Percentiles rank a stretch among this genome's conserved stretches.
Evolutionary conservation across 1,140 invertebrate genomes (phyloP).

Genomic region (Calycopis cecrops): DNA sequence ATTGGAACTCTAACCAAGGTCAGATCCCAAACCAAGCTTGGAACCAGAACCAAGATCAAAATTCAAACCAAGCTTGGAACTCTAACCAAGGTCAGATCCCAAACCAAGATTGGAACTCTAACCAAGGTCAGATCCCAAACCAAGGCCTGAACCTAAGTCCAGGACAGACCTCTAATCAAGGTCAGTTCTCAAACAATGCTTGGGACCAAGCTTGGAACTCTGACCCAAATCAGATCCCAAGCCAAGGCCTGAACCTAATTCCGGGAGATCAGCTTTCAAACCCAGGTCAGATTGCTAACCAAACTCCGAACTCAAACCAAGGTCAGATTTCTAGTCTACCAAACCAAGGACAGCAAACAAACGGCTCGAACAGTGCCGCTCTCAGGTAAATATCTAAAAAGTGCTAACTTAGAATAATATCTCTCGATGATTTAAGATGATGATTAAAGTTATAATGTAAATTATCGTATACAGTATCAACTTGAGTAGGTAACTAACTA

Average conservation of each 20-base stretch:
- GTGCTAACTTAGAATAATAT: too few species aligned
- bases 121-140: constrained; percentile 21
- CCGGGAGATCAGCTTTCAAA: too few species aligned
- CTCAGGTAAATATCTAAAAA: too few species aligned
- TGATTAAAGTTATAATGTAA: too few species aligned
- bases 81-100: constrained; percentile 25
- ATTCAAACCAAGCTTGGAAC: too few species aligned
- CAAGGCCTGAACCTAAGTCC: too few species aligned
- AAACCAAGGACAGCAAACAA: constrained; percentile 18
- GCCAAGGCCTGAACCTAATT: constrained; percentile 27
- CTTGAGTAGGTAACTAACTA: too few species aligned
- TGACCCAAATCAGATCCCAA: constrained; percentile 15
- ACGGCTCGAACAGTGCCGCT: too few species aligned
- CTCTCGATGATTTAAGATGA: too few species aligned
- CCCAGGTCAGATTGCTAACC: constrained; percentile 19
- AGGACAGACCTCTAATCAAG: constrained; percentile 21
- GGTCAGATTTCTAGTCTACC: constrained; percentile 25
- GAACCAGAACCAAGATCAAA: constrained; percentile 18
- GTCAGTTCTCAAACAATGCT: constrained; percentile 22
- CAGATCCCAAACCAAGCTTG: constrained; percentile 16
- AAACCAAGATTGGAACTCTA: too few species aligned
- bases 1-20: constrained; percentile 22
- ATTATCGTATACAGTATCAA: too few species aligned
- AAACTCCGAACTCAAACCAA: constrained; percentile 25
- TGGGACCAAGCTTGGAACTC: constrained; percentile 21